Percentiles rank a stretch among this genome's conserved stretches.
These are phyloP conservation scores for Callipepla squamata DNA, from an alignment of 2,113 vertebrate genomes.

Conservation along the genomic window DNA sequence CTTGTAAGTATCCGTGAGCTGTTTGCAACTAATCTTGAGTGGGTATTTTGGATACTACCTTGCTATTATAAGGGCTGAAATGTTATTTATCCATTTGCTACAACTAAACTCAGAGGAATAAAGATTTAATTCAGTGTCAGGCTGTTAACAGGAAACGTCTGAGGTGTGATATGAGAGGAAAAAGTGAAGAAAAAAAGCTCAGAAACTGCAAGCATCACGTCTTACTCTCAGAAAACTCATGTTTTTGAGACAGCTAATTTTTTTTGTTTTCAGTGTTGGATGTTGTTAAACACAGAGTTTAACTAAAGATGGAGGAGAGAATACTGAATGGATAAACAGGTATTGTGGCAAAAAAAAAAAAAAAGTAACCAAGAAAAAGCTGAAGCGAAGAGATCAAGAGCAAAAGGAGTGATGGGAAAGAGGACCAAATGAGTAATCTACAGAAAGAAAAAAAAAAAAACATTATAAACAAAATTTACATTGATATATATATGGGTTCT, in stretches of 20 bases:
- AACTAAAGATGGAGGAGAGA: background rate
- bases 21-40: background rate
- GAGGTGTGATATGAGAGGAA: background rate
- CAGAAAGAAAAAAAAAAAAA: background rate
- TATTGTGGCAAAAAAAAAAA: background rate
- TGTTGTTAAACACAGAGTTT: background rate
- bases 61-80: background rate
- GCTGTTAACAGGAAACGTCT: background rate
- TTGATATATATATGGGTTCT: fast-evolving
- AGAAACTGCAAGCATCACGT: background rate
- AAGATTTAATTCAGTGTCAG: background rate
- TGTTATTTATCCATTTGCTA: background rate
- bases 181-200: background rate
- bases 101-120: background rate
- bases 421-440: background rate
- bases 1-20: background rate
- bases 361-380: background rate
- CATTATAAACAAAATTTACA: background rate
- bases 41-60: background rate
- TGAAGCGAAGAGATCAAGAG: background rate
- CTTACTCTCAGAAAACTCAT: fast-evolving
- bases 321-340: background rate
- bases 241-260: background rate
- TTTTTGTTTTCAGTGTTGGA: background rate
- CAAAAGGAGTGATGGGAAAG: background rate